Evolutionary conservation across 2,888 invertebrate genomes (phyloP).

Genomic region (Dryocosmus kuriphilus): DNA sequence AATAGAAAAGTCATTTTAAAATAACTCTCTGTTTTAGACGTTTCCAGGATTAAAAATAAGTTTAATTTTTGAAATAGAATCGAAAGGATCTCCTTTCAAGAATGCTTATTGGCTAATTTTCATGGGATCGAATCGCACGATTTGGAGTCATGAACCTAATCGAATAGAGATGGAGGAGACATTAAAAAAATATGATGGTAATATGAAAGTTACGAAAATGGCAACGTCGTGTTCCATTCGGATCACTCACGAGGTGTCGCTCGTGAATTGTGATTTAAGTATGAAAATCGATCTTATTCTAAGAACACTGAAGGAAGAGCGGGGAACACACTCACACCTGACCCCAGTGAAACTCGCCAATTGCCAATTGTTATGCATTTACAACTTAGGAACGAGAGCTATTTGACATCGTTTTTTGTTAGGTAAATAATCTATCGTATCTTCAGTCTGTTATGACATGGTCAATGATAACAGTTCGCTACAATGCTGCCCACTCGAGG

Average conservation of each 20-base stretch:
- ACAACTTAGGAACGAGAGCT: slow-evolving; percentile 16
- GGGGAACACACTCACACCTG: slow-evolving; percentile 76
- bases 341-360: slow-evolving; percentile 76
- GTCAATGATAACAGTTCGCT: slow-evolving; percentile 72
- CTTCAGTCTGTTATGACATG: slow-evolving; percentile 69
- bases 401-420: slow-evolving; percentile 41
- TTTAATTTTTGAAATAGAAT: background rate
- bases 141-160: background rate
- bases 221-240: slow-evolving; percentile 72
- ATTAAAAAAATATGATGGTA: background rate
- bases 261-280: slow-evolving; percentile 61
- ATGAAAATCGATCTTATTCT: slow-evolving; percentile 60
- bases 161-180: background rate
- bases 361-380: slow-evolving; percentile 67
- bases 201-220: slow-evolving; percentile 63
- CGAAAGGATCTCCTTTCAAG: background rate
- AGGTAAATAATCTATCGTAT: slow-evolving; percentile 43
- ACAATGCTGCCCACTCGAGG: slow-evolving; percentile 75
- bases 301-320: slow-evolving; percentile 73
- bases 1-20: no score
- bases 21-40: background rate
- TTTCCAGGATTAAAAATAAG: background rate
- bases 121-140: slow-evolving; percentile 1
- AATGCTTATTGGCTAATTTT: background rate
- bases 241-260: slow-evolving; percentile 73